Evolutionary conservation across 2,888 invertebrate genomes (phyloP).

Genomic region (Apocheima hispidaria): DNA sequence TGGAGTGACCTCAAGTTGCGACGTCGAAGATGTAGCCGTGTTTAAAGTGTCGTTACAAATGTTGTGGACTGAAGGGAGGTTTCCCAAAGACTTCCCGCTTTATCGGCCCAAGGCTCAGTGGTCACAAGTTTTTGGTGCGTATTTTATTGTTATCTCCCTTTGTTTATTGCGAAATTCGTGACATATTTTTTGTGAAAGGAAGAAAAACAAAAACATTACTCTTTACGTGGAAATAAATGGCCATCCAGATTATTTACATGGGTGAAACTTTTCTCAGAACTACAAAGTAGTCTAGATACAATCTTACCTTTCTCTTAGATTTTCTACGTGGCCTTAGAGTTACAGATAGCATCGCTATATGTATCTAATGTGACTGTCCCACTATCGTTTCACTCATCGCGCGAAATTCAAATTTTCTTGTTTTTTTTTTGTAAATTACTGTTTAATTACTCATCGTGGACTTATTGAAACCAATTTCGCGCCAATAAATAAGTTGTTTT

Average conservation of each 20-base stretch:
- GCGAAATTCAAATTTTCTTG: too few relatives aligned
- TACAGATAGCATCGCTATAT: too few relatives aligned
- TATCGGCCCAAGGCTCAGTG: constrained; percentile 97
- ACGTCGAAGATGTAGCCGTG: constrained; percentile 92
- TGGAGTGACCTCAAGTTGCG: constrained; percentile 81
- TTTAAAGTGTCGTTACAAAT: constrained; percentile 95
- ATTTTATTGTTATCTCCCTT: constrained; percentile 39
- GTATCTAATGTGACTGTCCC: too few relatives aligned
- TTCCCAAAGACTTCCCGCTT: constrained; percentile 95
- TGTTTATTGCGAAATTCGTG: constrained; percentile 23
- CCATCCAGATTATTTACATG: constrained; percentile 23
- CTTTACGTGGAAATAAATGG: constrained; percentile 25
- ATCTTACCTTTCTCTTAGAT: background rate
- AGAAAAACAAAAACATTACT: constrained; percentile 38
- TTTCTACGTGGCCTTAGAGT: background rate
- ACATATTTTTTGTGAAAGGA: constrained; percentile 29
- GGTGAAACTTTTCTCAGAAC: constrained; percentile 21
- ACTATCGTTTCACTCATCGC: too few relatives aligned
- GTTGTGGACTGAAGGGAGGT: constrained; percentile 94
- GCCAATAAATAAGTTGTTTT: too few relatives aligned
- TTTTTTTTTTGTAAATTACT: too few relatives aligned
- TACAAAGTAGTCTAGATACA: constrained; percentile 15
- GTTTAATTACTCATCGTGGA: too few relatives aligned
- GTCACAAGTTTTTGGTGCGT: constrained; percentile 95
- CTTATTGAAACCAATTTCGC: too few relatives aligned